Base-by-base conservation (phyloP, 2,888 invertebrate genomes). In the Himalopsyche tibetana region DNA sequence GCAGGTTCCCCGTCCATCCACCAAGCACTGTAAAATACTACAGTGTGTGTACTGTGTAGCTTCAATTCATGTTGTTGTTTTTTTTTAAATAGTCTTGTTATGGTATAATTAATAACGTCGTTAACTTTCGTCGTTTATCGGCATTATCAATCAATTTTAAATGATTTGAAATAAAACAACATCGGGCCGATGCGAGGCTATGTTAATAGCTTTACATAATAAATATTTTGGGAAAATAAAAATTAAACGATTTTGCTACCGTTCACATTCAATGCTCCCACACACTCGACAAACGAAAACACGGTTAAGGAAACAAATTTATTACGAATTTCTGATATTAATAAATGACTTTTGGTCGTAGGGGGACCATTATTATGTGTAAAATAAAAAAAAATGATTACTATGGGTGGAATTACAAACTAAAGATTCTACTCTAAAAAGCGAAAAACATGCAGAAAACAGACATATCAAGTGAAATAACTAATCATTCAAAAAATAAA, bases 301-400 rank as follows among this genome's bases (percentile, higher is more conserved):
- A 81, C 85, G 85, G 83, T 83, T 80, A 80, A 81, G 83, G 42
- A 83, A 84, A 80, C 55, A 84, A 84, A 84, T 84, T 84, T 84
- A 84, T 80, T 79, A 84, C 84, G 84, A 84, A 84, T 84, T 80
- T 84, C 80, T 84, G 80, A 80, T 84, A 80, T 84, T 84, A 84
- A 80, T 80, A 83, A 51, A 83, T 28, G 69, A 74, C 84, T 80
- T 55, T 84, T 80, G 55, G 55, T 79, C 4, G 38, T 83, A 19
- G 40, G 84, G 80, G 9, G 80, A 80, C 84, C 80, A 80, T 51
- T 42, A 12, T 63, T 63, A 0, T 0, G 19, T 19, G 9, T 17
- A 12, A n/a, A 55, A 55, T n/a, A n/a, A n/a, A n/a, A n/a, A n/a
- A n/a, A n/a, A n/a, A n/a, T n/a, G n/a, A n/a, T n/a, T n/a, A n/a